These are phyloP conservation scores for Karalla daura DNA, from an alignment of 2,797 vertebrate species.

Conservation along the genomic window DNA sequence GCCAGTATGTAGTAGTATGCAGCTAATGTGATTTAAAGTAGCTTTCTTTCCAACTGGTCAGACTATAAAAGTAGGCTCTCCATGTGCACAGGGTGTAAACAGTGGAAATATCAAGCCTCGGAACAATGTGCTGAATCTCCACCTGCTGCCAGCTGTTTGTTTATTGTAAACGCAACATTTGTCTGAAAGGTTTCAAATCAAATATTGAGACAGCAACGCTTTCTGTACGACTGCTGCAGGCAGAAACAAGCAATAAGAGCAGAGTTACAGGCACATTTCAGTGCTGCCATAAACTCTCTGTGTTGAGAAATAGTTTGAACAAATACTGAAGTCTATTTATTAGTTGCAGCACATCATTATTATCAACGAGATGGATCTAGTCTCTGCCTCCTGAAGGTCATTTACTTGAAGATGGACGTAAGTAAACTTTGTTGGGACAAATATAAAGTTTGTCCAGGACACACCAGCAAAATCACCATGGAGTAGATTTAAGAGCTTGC, in stretches of 20 bases:
- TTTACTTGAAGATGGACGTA: too few relatives aligned
- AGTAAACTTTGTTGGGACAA: neutral
- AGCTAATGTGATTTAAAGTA: too few relatives aligned
- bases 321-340: neutral
- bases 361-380: neutral
- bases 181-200: neutral
- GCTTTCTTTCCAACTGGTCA: neutral
- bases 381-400: too few relatives aligned
- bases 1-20: too few relatives aligned
- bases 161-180: neutral
- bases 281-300: neutral
- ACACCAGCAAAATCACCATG: neutral
- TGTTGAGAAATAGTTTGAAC: neutral
- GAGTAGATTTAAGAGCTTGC: neutral
- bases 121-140: neutral
- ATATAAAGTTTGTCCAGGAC: neutral
- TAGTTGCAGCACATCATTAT: neutral
- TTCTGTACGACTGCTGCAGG: neutral
- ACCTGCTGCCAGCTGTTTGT: neutral
- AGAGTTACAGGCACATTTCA: neutral
- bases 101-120: neutral
- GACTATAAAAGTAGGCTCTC: neutral
- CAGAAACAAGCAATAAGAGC: conserved; percentile 1
- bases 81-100: neutral
- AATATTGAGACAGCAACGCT: neutral